Evolutionary conservation across 2,888 invertebrate species (phyloP), one percentile per base, ranked within the genome.

Genomic region (Apeira syringaria): DNA sequence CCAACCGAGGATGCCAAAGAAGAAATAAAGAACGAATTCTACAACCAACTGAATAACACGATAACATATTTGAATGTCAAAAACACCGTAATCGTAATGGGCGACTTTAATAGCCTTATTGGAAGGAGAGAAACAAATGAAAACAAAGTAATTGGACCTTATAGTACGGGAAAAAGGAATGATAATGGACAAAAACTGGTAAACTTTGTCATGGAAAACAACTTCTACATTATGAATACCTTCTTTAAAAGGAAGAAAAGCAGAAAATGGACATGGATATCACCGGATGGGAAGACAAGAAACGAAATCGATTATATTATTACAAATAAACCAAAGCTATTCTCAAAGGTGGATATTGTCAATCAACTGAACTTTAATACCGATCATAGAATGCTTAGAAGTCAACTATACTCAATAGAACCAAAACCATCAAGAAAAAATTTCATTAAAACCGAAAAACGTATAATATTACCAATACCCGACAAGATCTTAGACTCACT

Each of bases 151-250:
- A 24, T 47, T 2, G 47, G 47, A 35, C 38, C 26, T 1, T 40
- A 44, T 5, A 30, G 30, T 9, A 44, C 33, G 1, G 53, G 56
- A 1, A 46, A 51, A 17, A 20, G 56, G 8, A 58, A 50, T 11
- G 43, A 51, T n/a, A 56, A 53, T n/a, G 56, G 56, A 24, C 46
- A 52, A 41, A 47, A 47, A 40, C 26, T 56, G 6, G 47, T 54
- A 39, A 35, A 50, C 17, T 53, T 25, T 6, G 47, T 45, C 0
- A n/a, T 41, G 15, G 38, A 49, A 46, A 33, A 48, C 18, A 35
- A 51, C 47, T 29, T 56, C 40, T 22, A 42, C 22, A 32, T 61
- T 13, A 42, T 55, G 31, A 58, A 55, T 30, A 50, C 10, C 28
- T 46, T 24, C n/a, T 54, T 39, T 13, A 47, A 47, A 15, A 50